phyloP scores from a whole-genome alignment of 2,113 vertebrate genomes.

The Toxotes chatareus region DNA sequence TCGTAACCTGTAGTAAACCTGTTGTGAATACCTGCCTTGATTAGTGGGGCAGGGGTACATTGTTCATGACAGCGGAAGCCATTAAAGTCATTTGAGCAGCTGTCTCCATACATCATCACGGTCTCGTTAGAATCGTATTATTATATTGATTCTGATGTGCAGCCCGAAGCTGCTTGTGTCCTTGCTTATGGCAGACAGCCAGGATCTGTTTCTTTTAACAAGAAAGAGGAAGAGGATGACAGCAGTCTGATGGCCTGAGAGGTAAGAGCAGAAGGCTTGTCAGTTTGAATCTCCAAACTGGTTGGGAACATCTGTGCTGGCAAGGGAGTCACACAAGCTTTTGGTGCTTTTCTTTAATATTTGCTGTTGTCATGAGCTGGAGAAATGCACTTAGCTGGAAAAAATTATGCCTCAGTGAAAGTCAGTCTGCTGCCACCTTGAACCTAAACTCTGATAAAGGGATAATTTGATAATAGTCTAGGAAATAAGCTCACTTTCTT shows the following conservation, averaged over 20 bases:
- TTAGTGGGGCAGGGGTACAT: conserved; percentile 30
- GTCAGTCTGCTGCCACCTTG: not conserved
- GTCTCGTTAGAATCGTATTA: conserved; percentile 62
- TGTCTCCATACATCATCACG: conserved; percentile 49
- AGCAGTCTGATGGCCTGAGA: conserved; percentile 34
- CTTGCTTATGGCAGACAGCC: conserved; percentile 43
- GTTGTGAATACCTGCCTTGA: conserved; percentile 28
- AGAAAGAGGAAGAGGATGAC: conserved; percentile 16
- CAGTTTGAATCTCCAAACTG: conserved; percentile 34
- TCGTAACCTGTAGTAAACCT: not conserved
- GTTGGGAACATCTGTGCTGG: conserved; percentile 18
- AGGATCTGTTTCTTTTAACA: conserved; percentile 15
- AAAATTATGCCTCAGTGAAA: not conserved
- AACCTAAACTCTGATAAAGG: not conserved
- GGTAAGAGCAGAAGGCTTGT: conserved; percentile 35
- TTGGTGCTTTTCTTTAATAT: conserved; percentile 5
- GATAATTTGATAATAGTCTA: not conserved
- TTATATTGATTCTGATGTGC: conserved; percentile 58
- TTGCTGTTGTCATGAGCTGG: not conserved
- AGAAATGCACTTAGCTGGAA: not conserved
- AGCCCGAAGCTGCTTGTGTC: conserved; percentile 24
- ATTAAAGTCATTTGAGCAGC: conserved; percentile 53
- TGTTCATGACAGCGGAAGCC: conserved; percentile 41
- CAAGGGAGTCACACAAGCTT: conserved; percentile 24
- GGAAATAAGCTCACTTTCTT: not conserved